Conservation (phyloP, 2,888 invertebrate genomes). For the Cryptocephalus primarius region DNA sequence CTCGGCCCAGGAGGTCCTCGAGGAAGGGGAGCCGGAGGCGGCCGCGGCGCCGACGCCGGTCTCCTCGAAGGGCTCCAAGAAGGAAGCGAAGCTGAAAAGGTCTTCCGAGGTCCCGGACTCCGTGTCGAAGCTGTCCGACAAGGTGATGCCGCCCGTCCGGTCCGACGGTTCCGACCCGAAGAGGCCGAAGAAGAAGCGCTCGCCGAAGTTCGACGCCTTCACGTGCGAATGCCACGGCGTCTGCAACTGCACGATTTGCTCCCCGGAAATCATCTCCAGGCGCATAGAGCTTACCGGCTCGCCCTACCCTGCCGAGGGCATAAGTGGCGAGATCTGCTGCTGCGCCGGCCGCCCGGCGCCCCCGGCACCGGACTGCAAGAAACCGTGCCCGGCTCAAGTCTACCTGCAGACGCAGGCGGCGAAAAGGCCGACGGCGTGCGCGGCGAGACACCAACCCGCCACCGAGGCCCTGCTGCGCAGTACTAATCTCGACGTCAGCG, state of each 20-base stretch:
- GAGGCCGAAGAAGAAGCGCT: slow-evolving; percentile 13
- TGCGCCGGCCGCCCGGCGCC: slow-evolving; percentile 1
- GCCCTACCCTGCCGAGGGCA: not conserved
- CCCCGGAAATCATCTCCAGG: slow-evolving; percentile 9
- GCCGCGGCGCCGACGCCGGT: not conserved
- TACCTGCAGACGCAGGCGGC: not conserved
- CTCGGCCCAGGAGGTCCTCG: not conserved
- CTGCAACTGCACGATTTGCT: slow-evolving; percentile 14
- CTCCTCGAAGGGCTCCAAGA: not conserved
- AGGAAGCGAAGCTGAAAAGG: slow-evolving; percentile 5
- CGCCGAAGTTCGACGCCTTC: slow-evolving; percentile 4
- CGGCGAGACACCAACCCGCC: not conserved
- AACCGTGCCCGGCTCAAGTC: not conserved
- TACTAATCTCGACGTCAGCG: slow-evolving; percentile 1
- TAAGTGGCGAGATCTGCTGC: slow-evolving; percentile 5
- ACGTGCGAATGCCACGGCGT: slow-evolving; percentile 15
- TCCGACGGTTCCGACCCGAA: slow-evolving; percentile 3
- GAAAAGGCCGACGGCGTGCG: not conserved
- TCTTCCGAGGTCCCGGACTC: slow-evolving; percentile 17
- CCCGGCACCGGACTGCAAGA: not conserved
- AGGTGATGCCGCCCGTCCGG: not conserved
- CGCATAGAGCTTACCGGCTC: slow-evolving; percentile 5
- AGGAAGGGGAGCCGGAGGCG: slow-evolving; percentile 1
- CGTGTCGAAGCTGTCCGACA: slow-evolving; percentile 15
- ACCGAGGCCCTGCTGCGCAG: slow-evolving; percentile 1